Conservation (phyloP, 2,888 invertebrate species). For the Pyrrhia umbra region DNA sequence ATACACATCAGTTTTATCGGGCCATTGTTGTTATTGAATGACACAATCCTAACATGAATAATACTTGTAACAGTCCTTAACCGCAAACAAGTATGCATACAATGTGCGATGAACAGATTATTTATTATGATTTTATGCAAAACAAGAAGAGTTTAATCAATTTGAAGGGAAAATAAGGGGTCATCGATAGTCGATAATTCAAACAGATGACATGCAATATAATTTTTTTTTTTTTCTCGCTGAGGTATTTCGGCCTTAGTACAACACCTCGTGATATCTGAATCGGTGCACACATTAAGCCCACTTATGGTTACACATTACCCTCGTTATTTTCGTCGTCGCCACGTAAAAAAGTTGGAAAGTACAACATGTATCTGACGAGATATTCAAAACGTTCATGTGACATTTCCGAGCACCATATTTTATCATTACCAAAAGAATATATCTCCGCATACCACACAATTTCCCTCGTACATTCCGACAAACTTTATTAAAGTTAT, state of each 20-base stretch:
- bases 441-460: slow-evolving; percentile 27
- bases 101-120: background rate
- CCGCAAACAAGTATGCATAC: slow-evolving; percentile 28
- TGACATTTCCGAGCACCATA: slow-evolving; percentile 29
- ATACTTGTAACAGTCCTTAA: slow-evolving; percentile 30
- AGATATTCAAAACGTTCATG: slow-evolving; percentile 15
- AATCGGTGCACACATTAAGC: slow-evolving; percentile 35
- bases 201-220: background rate
- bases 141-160: background rate
- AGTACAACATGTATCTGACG: slow-evolving; percentile 13
- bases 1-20: slow-evolving; percentile 37
- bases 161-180: background rate
- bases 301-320: slow-evolving; percentile 28
- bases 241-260: background rate
- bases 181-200: background rate
- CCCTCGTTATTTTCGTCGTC: slow-evolving; percentile 22
- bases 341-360: slow-evolving; percentile 25
- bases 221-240: background rate
- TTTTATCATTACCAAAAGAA: slow-evolving; percentile 43
- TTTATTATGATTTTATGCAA: background rate
- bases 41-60: slow-evolving; percentile 36
- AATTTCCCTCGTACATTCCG: slow-evolving; percentile 40
- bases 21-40: slow-evolving; percentile 31
- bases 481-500: slow-evolving; percentile 37
- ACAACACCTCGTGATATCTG: slow-evolving; percentile 15